These are phyloP conservation scores for Baccha elongata DNA, from an alignment of 2,888 invertebrate species.

Conservation along the genomic window DNA sequence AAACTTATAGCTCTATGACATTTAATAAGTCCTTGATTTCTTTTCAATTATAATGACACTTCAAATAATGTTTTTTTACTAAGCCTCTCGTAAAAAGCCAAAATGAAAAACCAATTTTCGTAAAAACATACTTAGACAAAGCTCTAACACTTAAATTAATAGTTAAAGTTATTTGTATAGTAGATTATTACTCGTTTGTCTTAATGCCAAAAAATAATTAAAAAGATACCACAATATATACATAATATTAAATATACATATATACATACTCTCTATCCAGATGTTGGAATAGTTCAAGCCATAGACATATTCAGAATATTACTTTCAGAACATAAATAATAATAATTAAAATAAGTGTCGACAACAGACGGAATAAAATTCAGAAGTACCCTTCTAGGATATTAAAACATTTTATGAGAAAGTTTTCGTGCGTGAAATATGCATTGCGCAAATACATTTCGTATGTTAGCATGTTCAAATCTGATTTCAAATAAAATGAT, in stretches of 20 bases:
- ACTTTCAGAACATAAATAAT: too few relatives aligned
- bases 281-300: too few relatives aligned
- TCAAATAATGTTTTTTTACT: background rate
- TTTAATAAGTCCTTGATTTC: background rate
- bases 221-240: too few relatives aligned
- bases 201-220: too few relatives aligned
- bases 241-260: too few relatives aligned
- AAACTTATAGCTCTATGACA: too few relatives aligned
- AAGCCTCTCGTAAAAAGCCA: background rate
- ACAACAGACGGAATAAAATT: background rate
- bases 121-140: background rate
- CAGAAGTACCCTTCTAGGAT: conserved; percentile 19
- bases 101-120: background rate
- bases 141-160: too few relatives aligned
- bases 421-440: background rate
- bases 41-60: conserved; percentile 8
- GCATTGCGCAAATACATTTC: background rate
- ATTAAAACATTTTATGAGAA: conserved; percentile 11
- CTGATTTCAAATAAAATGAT: background rate
- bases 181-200: too few relatives aligned
- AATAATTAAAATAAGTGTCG: background rate
- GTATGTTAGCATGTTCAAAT: background rate
- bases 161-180: too few relatives aligned
- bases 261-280: too few relatives aligned
- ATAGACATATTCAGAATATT: too few relatives aligned